phyloP scores from a whole-genome alignment of 2,797 vertebrate species.

The Chelon labrosus region DNA sequence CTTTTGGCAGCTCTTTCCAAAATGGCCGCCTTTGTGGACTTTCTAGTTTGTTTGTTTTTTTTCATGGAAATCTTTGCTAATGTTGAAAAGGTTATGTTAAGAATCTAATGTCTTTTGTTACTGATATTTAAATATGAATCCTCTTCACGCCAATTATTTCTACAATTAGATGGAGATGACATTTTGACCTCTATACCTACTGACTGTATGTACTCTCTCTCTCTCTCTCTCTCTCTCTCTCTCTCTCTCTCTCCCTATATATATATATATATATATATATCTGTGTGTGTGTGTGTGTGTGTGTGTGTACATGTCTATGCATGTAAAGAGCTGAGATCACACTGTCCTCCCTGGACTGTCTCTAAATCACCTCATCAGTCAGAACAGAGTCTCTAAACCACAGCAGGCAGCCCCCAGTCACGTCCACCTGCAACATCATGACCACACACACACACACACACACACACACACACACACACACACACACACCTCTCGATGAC shows the following conservation, averaged over 20 bases:
- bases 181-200: neutral
- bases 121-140: too few species aligned
- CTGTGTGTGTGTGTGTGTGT: neutral
- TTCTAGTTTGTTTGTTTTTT: too few species aligned
- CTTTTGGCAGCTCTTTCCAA: too few species aligned
- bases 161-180: neutral
- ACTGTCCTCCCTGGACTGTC: neutral
- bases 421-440: neutral
- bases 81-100: too few species aligned
- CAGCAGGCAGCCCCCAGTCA: slow-evolving; percentile 15
- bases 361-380: slow-evolving; percentile 15
- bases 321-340: too few species aligned
- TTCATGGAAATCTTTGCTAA: too few species aligned
- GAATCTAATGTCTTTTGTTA: too few species aligned
- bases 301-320: neutral
- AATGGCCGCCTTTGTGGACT: too few species aligned
- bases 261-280: neutral
- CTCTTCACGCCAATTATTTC: too few species aligned
- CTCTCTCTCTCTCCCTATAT: too few species aligned
- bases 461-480: neutral
- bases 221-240: too few species aligned
- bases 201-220: neutral
- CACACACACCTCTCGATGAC: too few species aligned
- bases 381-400: slow-evolving; percentile 9
- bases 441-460: neutral